Conservation (phyloP, 2,888 invertebrate genomes). For the Scaeva pyrastri region DNA sequence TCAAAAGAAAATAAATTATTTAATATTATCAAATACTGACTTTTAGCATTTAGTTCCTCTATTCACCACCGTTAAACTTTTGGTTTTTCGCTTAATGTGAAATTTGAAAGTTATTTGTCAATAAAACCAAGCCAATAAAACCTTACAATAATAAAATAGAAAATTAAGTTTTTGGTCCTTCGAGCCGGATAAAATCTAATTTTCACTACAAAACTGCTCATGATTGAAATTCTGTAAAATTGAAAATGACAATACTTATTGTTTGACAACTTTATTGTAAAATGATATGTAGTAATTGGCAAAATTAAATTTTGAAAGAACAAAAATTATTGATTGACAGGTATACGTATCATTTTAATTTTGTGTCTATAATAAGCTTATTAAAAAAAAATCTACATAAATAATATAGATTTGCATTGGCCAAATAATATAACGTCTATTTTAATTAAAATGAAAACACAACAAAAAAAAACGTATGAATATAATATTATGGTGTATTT, state of each 20-base stretch:
- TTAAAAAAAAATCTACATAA: neutral
- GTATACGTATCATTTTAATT: neutral
- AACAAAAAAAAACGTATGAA: neutral
- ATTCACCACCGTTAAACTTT: too few species aligned
- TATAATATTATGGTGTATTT: neutral
- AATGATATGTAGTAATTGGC: neutral
- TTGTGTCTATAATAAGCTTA: neutral
- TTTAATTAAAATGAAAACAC: slow-evolving; percentile 32
- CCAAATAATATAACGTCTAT: neutral
- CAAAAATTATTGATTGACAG: slow-evolving; percentile 6
- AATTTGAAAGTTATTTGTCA: too few species aligned
- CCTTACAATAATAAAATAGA: too few species aligned
- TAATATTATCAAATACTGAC: too few species aligned
- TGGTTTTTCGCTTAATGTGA: too few species aligned
- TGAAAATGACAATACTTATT: neutral
- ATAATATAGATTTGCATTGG: neutral
- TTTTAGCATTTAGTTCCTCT: too few species aligned
- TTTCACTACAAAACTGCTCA: neutral
- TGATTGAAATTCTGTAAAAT: neutral
- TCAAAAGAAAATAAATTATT: too few species aligned
- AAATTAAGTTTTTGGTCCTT: neutral
- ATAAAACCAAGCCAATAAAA: too few species aligned
- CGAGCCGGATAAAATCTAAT: neutral
- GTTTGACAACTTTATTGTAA: neutral
- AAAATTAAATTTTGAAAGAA: neutral